Evolutionary conservation across 2,113 vertebrate species (phyloP), one percentile per base, ranked within the genome.

Genomic region (Proterorhinus semilunaris): DNA sequence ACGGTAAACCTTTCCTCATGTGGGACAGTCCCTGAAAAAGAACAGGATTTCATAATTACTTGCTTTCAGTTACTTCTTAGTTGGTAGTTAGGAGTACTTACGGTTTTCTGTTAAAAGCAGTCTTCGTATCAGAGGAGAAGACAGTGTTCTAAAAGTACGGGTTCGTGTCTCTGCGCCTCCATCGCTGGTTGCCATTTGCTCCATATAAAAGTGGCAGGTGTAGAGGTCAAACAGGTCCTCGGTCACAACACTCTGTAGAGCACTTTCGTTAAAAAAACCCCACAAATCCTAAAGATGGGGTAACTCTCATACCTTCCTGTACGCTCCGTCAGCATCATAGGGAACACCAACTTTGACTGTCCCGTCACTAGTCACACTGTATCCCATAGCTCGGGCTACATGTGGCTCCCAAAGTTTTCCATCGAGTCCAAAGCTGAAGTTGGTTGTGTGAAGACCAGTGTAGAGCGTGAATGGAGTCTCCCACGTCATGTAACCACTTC

Each of bases 291-390:
- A 9, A 13, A 15, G 10, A 11, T 53, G 6, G 3, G 13, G 11
- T 12, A 7, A 5, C 10, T 7, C 9, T 12, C 58, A n/a, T 11
- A 91, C 91, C 86, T 84, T 89, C 43, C 88, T 84, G 79, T 74
- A 63, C 4, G 69, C 86, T 63, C 88, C 89, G 2, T 81, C 71
- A 13, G 85, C 83, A 27, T 79, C 68, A 49, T 75, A 79, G 0
- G 90, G 89, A 42, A 92, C 74, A 27, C 74, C 42, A 0, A 90
- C 72, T 0, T 71, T 47, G 9, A 90, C 13, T 1, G 54, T 68
- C 1, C 7, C 0, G 0, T 80, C 52, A 7, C 2, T 43, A 57
- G 1, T 58, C 53, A 90, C 16, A 6, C 57, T 13, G 47, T 82
- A 88, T 0, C 78, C 89, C 0, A 57, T 51, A 21, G 77, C 48